phyloP scores from a whole-genome alignment of 2,113 vertebrate genomes.

The Sarotherodon lohbergeri region DNA sequence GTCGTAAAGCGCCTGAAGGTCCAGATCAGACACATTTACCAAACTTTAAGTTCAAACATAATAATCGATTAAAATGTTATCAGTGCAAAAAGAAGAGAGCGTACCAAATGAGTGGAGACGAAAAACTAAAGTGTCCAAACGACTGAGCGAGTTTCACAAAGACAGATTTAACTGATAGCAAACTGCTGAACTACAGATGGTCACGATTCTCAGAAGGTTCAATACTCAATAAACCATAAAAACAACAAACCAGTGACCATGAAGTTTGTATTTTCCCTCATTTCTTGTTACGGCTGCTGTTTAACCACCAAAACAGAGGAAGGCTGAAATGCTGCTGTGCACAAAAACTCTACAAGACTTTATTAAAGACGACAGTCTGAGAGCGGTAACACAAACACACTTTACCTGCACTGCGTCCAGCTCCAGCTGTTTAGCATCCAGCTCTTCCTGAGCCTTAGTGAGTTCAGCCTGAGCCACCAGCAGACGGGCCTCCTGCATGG shows the following conservation, averaged over 20 bases:
- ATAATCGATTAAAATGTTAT: neutral
- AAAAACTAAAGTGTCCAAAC: rapidly evolving
- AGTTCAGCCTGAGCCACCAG: slow-evolving; percentile 74
- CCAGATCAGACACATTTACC: too few relatives aligned
- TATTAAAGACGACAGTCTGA: neutral
- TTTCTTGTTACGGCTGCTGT: neutral
- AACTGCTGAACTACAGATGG: neutral
- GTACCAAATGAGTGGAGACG: rapidly evolving
- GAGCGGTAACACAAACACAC: neutral
- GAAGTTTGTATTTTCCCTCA: neutral
- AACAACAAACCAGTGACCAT: rapidly evolving
- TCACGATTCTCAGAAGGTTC: rapidly evolving
- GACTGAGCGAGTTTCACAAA: neutral
- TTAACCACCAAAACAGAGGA: neutral
- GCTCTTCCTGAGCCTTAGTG: slow-evolving; percentile 72
- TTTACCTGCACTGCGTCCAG: slow-evolving; percentile 74
- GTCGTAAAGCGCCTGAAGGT: too few relatives aligned
- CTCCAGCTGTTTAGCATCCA: slow-evolving; percentile 78
- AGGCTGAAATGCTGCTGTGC: neutral
- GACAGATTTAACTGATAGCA: neutral
- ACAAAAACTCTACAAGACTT: neutral
- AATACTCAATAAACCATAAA: neutral
- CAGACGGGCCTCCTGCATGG: slow-evolving; percentile 77
- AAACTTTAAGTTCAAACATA: neutral
- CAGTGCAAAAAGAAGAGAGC: rapidly evolving